These are phyloP conservation scores for Dryoscopus gambensis DNA, from an alignment of 2,113 vertebrate genomes.

Conservation along the genomic window DNA sequence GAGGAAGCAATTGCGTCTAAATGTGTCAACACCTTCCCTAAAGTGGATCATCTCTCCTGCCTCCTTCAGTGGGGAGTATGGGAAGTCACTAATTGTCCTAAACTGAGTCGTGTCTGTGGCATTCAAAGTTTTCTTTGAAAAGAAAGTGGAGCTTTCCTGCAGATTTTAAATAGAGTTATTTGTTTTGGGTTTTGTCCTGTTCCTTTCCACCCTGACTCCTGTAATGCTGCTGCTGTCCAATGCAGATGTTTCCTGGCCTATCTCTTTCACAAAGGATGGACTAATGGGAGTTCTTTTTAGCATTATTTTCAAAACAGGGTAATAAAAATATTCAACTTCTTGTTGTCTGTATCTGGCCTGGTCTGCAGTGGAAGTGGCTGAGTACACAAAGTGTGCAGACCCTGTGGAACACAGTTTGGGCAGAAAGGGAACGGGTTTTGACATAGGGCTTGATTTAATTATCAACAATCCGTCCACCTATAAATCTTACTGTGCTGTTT, in stretches of 20 bases:
- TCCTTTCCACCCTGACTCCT: not conserved
- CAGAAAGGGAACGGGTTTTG: not conserved
- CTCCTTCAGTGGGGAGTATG: not conserved
- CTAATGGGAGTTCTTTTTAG: not conserved
- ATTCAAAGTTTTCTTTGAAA: not conserved
- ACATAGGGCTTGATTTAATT: not conserved
- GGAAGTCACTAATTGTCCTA: not conserved
- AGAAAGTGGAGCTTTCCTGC: not conserved
- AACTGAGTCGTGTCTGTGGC: not conserved
- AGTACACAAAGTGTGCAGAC: not conserved
- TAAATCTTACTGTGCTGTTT: not conserved
- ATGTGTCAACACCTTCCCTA: constrained; percentile 9
- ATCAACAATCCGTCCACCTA: not conserved
- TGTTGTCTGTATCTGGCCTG: not conserved
- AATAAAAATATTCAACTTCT: not conserved
- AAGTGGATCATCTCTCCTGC: not conserved
- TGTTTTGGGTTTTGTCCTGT: not conserved
- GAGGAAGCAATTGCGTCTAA: not conserved
- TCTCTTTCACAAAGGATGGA: not conserved
- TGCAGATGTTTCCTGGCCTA: constrained; percentile 52
- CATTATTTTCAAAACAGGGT: constrained; percentile 5
- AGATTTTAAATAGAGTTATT: not conserved
- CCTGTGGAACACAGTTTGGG: not conserved
- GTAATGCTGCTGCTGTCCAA: not conserved
- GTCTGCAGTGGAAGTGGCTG: not conserved